Evolutionary conservation across 2,797 vertebrate species (phyloP), one percentile per base, ranked within the genome.

Genomic region (Esox lucius): DNA sequence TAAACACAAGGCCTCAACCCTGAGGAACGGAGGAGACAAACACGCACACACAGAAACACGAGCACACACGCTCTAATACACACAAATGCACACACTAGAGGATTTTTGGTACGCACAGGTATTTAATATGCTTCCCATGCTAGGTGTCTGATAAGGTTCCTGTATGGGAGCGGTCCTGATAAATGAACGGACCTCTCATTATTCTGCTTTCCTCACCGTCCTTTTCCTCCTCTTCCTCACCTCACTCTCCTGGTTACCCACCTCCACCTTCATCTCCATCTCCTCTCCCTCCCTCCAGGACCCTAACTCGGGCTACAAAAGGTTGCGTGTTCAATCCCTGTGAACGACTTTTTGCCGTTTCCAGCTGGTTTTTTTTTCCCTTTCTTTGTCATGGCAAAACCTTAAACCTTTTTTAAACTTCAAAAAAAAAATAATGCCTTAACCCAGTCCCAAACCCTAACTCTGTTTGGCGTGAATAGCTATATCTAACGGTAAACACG

Each of bases 291-390:
- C 79, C 83, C 72, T 79, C 71, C 76, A 79, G 89, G 89, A 89
- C 89, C 87, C 82, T 82, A 3, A 31, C 28, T 31, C 28, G 28
- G 28, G 28, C 28, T 31, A 31, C 35, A 39, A 39, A 39, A 87
- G 82, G 88, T 87, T 88, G 90, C 88, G 87, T 82, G 85, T 84
- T 83, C 92, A 92, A 93, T 92, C 5, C 35, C 35, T 91, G 91
- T 86, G 35, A 39, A 39, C 6, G 35, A 3, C 35, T 3, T 6
- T 0, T 6, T 0, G 5, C 35, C 39, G 2, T 39, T 39, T 35
- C 5, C 33, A 2, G 33, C 33, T 35, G 33, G 2, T 35, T 35
- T 35, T 2, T 5, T 39, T 39, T 8, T 39, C 35, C n/a, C n/a
- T n/a, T 8, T 39, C 33, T n/a, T n/a, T 31, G 28, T 3, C 35